These are phyloP conservation scores for Edolisoma coerulescens DNA, from an alignment of 2,113 vertebrate genomes.

Conservation along the genomic window DNA sequence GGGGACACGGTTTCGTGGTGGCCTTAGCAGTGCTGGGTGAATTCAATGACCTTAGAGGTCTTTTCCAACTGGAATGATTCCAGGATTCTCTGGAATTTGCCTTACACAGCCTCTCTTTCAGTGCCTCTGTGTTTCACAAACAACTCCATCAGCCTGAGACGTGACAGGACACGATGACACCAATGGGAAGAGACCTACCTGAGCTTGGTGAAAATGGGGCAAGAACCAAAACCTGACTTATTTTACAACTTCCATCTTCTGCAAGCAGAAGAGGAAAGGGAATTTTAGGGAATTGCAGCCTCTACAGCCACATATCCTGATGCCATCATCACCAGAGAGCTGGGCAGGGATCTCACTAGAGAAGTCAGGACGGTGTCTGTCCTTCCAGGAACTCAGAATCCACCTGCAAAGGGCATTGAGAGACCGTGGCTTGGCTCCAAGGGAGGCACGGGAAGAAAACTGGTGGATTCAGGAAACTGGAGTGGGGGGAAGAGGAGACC, in stretches of 20 bases:
- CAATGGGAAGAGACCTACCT: neutral
- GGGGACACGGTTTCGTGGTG: neutral
- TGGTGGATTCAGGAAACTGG: neutral
- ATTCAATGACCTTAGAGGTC: neutral
- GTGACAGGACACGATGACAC: fast-evolving
- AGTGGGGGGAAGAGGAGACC: neutral
- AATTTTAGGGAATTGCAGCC: neutral
- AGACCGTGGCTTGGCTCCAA: neutral
- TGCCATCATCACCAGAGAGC: no score
- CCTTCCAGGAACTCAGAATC: neutral
- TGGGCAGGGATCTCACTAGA: neutral
- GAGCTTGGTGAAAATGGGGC: neutral
- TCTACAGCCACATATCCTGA: no score
- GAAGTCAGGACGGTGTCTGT: neutral
- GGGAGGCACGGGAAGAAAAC: neutral
- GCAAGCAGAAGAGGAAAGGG: neutral
- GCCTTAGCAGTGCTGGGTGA: neutral
- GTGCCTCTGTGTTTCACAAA: neutral
- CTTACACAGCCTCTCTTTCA: neutral
- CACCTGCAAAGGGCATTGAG: neutral
- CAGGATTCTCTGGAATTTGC: neutral
- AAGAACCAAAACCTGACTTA: neutral
- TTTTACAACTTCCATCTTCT: neutral
- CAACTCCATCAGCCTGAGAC: neutral
- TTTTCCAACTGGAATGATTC: neutral